Conservation (phyloP, 35 echinoderm and acorn worm species). For the Lytechinus pictus region DNA sequence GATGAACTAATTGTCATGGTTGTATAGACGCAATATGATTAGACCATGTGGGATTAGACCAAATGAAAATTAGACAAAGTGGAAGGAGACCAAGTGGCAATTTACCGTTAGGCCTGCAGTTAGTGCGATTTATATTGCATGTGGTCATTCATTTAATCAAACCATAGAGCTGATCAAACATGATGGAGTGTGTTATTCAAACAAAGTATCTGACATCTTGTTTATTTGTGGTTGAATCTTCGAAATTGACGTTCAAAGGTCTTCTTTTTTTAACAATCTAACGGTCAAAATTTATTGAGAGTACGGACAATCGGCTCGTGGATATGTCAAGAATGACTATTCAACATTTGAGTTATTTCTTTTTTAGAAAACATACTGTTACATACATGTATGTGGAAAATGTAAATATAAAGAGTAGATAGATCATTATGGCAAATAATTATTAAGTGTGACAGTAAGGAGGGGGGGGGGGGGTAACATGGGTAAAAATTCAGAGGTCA, state of each 20-base stretch:
- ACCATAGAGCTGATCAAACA: no score
- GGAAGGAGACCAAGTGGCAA: not conserved
- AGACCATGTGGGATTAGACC: not conserved
- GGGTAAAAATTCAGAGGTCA: not conserved
- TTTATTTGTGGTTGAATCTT: not conserved
- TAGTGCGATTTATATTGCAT: not conserved
- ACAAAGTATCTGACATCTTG: not conserved
- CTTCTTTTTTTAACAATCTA: not conserved
- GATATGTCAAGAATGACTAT: no score
- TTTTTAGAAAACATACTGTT: no score
- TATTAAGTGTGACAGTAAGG: no score
- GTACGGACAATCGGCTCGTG: not conserved
- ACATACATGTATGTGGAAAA: no score
- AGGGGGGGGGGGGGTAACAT: not conserved
- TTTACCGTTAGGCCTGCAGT: not conserved
- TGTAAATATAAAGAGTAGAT: no score
- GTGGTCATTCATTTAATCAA: not conserved
- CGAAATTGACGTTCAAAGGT: not conserved
- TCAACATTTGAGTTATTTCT: no score
- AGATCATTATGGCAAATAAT: no score
- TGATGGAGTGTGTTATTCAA: not conserved
- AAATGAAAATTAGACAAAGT: not conserved
- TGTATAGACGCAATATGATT: not conserved
- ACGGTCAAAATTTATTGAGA: not conserved
- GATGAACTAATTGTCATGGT: no score